A percentile compares a stretch with the other conserved stretches of the same genome.
phyloP scores from a whole-genome alignment of 2,888 invertebrate genomes.

The Leptinotarsa haldemani region DNA sequence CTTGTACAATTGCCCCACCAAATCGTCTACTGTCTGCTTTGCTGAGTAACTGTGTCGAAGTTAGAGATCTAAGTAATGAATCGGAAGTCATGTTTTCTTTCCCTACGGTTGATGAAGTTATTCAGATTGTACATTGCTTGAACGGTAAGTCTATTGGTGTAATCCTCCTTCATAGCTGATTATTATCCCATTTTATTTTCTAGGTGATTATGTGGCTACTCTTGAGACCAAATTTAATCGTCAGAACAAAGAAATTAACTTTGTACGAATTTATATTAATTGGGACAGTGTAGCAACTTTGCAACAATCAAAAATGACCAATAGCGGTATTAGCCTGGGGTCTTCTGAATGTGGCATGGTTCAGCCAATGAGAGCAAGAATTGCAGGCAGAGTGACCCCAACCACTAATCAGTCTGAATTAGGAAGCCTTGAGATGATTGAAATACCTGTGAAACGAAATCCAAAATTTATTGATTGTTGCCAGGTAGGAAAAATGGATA shows the following conservation, averaged over 20 bases:
- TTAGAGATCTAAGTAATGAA: slow-evolving; percentile 68
- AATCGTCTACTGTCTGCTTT: slow-evolving; percentile 72
- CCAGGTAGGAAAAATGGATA: slow-evolving; percentile 62
- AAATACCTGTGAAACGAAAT: slow-evolving; percentile 73
- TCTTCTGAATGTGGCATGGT: slow-evolving; percentile 65
- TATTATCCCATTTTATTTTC: slow-evolving; percentile 38
- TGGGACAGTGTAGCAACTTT: slow-evolving; percentile 72
- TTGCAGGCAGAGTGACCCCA: slow-evolving; percentile 81
- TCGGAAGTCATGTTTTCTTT: slow-evolving; percentile 71
- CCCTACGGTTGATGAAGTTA: slow-evolving; percentile 79
- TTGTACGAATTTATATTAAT: slow-evolving; percentile 80
- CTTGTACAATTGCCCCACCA: slow-evolving; percentile 72
- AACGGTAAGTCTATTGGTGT: slow-evolving; percentile 67
- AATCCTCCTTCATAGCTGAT: not conserved
- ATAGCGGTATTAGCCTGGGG: slow-evolving; percentile 62
- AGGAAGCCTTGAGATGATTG: slow-evolving; percentile 77
- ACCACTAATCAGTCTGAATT: slow-evolving; percentile 74
- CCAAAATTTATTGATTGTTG: slow-evolving; percentile 75
- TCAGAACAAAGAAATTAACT: slow-evolving; percentile 66
- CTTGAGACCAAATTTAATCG: slow-evolving; percentile 71
- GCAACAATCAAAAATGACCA: slow-evolving; percentile 66
- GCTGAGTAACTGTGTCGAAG: slow-evolving; percentile 72
- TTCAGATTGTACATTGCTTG: slow-evolving; percentile 74
- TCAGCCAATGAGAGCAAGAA: slow-evolving; percentile 75
- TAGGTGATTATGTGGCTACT: slow-evolving; percentile 75